A percentile compares a stretch with the other conserved stretches of the same genome.
These are phyloP conservation scores for Carpatolechia fugitivella DNA, from an alignment of 2,888 invertebrate genomes.

Conservation along the genomic window DNA sequence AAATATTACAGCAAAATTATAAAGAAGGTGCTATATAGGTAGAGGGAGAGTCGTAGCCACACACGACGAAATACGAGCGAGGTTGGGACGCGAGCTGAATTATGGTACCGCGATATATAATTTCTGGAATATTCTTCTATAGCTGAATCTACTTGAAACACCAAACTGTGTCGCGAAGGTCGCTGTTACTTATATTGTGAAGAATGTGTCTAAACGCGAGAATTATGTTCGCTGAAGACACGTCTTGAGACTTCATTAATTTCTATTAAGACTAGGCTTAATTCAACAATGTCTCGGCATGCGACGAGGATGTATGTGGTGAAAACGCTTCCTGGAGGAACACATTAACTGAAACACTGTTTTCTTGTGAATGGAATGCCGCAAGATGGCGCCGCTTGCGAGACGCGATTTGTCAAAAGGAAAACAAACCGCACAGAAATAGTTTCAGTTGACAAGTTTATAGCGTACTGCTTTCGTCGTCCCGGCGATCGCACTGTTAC, in stretches of 20 bases:
- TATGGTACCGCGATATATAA: constrained; percentile 66
- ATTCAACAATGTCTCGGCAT: constrained; percentile 13
- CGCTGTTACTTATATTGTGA: not conserved
- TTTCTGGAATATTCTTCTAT: constrained; percentile 62
- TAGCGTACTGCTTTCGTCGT: constrained; percentile 42
- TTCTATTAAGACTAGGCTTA: constrained; percentile 14
- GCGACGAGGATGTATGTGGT: constrained; percentile 10
- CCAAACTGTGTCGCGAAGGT: not conserved
- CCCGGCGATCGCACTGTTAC: constrained; percentile 36
- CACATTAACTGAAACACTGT: constrained; percentile 15
- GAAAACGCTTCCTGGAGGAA: constrained; percentile 12
- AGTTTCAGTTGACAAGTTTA: constrained; percentile 76
- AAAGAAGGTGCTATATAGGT: constrained; percentile 44
- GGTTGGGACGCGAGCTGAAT: constrained; percentile 62
- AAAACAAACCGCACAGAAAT: constrained; percentile 74
- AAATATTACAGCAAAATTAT: constrained; percentile 45
- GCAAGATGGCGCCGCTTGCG: constrained; percentile 61
- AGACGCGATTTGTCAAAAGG: constrained; percentile 72
- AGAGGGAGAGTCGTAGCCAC: constrained; percentile 70
- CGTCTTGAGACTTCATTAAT: constrained; percentile 5
- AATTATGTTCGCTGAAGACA: not conserved
- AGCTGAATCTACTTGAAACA: constrained; percentile 19
- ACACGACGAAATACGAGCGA: constrained; percentile 75
- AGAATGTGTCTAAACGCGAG: not conserved
- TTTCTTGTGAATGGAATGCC: constrained; percentile 38